These are phyloP conservation scores for Mionectes olivaceus DNA, from an alignment of 2,797 vertebrate species.

Conservation along the genomic window DNA sequence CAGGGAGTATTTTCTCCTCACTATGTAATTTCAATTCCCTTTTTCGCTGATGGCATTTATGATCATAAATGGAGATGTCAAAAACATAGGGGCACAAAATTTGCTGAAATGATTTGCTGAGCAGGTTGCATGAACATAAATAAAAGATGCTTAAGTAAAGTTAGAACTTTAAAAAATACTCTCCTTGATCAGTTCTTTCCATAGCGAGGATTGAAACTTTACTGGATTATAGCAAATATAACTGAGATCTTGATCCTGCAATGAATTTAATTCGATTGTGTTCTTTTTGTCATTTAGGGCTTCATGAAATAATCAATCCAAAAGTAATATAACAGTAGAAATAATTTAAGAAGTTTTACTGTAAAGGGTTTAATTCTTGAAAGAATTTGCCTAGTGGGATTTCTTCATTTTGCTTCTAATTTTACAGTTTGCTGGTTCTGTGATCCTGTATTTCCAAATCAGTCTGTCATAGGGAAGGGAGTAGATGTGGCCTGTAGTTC, in stretches of 20 bases:
- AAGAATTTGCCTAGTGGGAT: background rate
- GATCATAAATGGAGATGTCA: background rate
- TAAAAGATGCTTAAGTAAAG: background rate
- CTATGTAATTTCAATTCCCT: background rate
- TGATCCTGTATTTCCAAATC: background rate
- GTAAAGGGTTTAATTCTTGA: background rate
- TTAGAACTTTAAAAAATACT: background rate
- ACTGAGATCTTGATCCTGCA: background rate
- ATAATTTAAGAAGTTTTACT: background rate
- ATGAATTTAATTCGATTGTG: background rate
- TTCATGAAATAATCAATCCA: background rate
- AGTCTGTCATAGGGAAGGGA: background rate
- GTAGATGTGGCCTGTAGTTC: background rate
- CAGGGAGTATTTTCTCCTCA: background rate
- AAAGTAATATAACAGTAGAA: background rate
- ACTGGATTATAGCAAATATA: background rate
- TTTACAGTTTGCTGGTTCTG: background rate
- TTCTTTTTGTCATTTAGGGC: background rate
- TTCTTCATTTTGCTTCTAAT: background rate
- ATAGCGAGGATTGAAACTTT: background rate
- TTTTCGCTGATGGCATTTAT: background rate
- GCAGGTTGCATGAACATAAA: background rate
- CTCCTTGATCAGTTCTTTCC: background rate
- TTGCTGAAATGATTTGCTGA: background rate
- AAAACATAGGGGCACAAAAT: background rate